Conservation (phyloP, 2,888 invertebrate genomes). For the Heteromyza rotundicornis region DNA sequence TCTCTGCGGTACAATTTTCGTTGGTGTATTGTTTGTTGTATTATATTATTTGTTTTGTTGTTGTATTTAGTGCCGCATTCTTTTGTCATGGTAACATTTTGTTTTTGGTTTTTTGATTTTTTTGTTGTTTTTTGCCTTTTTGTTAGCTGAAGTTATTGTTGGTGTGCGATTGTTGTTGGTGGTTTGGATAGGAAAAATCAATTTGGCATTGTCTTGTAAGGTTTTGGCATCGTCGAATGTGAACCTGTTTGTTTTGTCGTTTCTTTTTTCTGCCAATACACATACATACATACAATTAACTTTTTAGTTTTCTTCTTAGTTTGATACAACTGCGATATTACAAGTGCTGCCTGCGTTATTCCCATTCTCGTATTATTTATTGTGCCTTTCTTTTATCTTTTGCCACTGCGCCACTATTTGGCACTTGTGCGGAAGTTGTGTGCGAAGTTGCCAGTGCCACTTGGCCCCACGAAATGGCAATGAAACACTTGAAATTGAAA, state of each 20-base stretch:
- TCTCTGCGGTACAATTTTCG: neutral
- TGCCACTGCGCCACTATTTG: too few species aligned
- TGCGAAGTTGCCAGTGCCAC: too few species aligned
- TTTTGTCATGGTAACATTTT: slow-evolving; percentile 50
- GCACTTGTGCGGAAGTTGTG: too few species aligned
- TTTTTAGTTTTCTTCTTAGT: neutral
- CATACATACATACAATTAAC: too few species aligned
- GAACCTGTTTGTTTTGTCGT: neutral
- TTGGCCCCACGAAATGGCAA: too few species aligned
- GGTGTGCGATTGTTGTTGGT: too few species aligned
- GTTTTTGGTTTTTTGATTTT: slow-evolving; percentile 21
- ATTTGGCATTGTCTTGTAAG: slow-evolving; percentile 5
- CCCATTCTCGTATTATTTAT: too few species aligned
- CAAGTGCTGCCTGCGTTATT: too few species aligned
- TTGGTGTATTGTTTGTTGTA: too few species aligned
- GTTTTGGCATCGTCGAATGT: slow-evolving; percentile 31
- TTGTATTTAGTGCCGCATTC: slow-evolving; percentile 46
- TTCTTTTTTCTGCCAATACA: neutral
- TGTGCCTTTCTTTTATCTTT: too few species aligned
- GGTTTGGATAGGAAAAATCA: neutral
- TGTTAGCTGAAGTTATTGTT: slow-evolving; percentile 25
- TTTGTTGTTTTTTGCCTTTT: slow-evolving; percentile 21
- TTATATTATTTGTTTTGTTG: too few species aligned
- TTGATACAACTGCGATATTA: neutral
- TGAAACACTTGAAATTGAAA: too few species aligned